Evolutionary conservation across 1,140 invertebrate species (phyloP), one percentile per base, ranked within the genome.

Genomic region (Drosophila truncata): DNA sequence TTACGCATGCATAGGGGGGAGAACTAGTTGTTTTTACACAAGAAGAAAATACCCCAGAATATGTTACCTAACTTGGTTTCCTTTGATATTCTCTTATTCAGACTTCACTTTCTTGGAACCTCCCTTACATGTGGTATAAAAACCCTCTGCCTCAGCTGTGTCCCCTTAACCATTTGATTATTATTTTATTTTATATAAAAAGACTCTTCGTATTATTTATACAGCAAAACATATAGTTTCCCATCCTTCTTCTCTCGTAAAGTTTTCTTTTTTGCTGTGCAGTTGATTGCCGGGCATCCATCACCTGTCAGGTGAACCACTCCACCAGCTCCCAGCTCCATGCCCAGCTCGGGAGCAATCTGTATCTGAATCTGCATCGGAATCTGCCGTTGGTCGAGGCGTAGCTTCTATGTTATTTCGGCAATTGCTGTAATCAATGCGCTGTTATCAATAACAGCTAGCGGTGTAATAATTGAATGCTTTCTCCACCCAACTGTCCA

Each of bases 1-100:
- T 87, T 87, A 87, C 84, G 84, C 84, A 87, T 88, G 84, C 80
- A 72, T 77, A 46, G 65, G 41, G 49, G 49, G 58, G 44, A 66
- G 62, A 85, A 81, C 82, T 73, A 69, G 82, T 79, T 87, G 83
- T 49, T 63, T 35, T 23, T 54, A 54, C 52, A 54, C 31, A 54
- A 23, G 5, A 31, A 50, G 16, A 50, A 50, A 50, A 18, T 0
- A 16, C 3, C 8, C 2, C 27, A 10, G 16, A 16, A 25, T 16
- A 16, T n/a, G 14, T 25, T n/a, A 10, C 14, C 46, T 5, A n/a
- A n/a, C 14, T 3, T 23, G 13, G 13, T 44, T n/a, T n/a, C n/a
- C n/a, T 41, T 11, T 41, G 2, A 18, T 41, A 41, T 41, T 18
- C n/a, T 4, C 11, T 20, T 20, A 13, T 7, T 13, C 5, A 20